Evolutionary conservation across 1,140 invertebrate genomes (phyloP).

Genomic region (Drosophila kurseongensis): DNA sequence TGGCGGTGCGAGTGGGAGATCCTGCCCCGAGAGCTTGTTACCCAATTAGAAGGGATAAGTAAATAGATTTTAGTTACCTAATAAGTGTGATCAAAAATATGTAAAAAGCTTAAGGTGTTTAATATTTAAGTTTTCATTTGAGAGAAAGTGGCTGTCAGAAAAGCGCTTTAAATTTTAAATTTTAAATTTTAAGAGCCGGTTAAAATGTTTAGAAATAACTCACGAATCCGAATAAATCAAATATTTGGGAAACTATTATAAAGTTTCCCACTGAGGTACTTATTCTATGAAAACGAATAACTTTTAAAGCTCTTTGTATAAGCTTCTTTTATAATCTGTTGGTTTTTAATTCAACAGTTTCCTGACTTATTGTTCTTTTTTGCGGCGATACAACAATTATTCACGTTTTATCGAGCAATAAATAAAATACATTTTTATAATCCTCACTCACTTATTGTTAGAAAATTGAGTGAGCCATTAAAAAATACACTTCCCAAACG

Average conservation of each 20-base stretch:
- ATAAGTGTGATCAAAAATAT: background rate
- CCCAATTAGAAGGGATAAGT: background rate
- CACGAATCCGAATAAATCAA: too few species aligned
- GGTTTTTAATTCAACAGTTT: background rate
- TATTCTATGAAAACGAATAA: too few species aligned
- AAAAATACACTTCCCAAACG: background rate
- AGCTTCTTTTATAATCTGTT: conserved; percentile 2
- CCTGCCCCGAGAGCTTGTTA: background rate
- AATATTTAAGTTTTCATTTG: too few species aligned
- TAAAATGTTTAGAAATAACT: too few species aligned
- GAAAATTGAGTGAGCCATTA: conserved; percentile 1
- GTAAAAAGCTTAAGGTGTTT: too few species aligned
- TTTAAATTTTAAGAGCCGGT: too few species aligned
- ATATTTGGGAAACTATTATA: too few species aligned
- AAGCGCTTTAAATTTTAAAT: too few species aligned
- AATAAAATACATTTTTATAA: conserved; percentile 7
- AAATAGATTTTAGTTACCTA: background rate
- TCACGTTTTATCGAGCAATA: conserved; percentile 11
- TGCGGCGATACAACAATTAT: background rate
- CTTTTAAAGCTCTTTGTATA: background rate
- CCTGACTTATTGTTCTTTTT: background rate
- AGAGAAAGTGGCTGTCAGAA: too few species aligned
- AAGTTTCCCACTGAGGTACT: too few species aligned
- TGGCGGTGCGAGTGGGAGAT: background rate
- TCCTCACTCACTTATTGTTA: conserved; percentile 13